Conservation (phyloP, 2,113 vertebrate species). For the Cyprinodon tularosa region DNA sequence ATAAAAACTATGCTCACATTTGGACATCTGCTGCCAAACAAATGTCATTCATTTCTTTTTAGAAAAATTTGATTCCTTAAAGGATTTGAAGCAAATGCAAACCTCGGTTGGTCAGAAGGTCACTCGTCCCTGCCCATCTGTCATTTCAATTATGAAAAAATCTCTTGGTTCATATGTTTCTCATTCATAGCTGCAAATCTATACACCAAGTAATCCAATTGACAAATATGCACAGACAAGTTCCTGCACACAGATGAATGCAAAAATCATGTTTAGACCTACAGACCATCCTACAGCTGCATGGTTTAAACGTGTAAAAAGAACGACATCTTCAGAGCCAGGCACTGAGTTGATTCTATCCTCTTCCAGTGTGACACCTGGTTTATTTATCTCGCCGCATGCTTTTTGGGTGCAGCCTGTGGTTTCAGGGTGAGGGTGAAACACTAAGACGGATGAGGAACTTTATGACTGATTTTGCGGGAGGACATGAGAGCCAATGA, state of each 20-base stretch:
- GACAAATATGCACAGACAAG: constrained; percentile 38
- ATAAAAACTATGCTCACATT: neutral
- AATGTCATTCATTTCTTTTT: neutral
- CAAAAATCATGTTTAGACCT: constrained; percentile 13
- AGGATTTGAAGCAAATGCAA: neutral
- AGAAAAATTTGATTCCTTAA: neutral
- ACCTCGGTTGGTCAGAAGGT: neutral
- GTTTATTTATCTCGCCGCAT: constrained; percentile 40
- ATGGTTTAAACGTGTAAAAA: neutral
- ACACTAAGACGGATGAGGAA: constrained; percentile 20
- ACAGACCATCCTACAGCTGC: constrained; percentile 27
- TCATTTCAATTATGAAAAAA: constrained; percentile 37
- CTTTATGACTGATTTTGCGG: constrained; percentile 7
- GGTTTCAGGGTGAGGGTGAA: constrained; percentile 35
- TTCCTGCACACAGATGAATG: neutral
- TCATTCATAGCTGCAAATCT: neutral
- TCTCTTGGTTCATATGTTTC: constrained; percentile 22
- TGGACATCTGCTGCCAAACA: neutral
- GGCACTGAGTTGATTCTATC: constrained; percentile 34
- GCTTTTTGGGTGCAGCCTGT: constrained; percentile 28
- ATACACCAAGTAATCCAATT: constrained; percentile 20
- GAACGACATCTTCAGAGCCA: constrained; percentile 24
- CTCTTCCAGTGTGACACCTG: constrained; percentile 53
- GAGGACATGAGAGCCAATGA: constrained; percentile 6
- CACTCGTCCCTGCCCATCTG: constrained; percentile 53